A percentile compares a stretch with the other conserved stretches of the same genome.
Conservation (phyloP, 2,113 vertebrate species). For the Oenanthe oenanthe region DNA sequence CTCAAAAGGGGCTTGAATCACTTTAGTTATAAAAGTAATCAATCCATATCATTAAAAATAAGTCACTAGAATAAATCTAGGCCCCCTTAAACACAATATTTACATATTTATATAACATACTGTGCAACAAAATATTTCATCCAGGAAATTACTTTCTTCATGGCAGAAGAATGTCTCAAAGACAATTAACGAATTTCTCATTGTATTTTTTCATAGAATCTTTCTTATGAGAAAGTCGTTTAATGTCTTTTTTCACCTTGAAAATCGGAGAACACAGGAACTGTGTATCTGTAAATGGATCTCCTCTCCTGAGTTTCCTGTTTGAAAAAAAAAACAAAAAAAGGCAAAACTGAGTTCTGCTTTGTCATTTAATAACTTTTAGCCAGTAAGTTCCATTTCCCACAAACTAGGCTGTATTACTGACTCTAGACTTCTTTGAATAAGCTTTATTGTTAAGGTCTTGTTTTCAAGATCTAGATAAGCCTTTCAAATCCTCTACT, state of each 20-base stretch:
- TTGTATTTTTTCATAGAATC: conserved; percentile 73
- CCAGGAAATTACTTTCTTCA: background rate
- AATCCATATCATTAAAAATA: background rate
- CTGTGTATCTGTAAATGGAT: conserved; percentile 88
- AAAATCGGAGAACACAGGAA: conserved; percentile 92
- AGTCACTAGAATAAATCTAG: background rate
- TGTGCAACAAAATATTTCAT: background rate
- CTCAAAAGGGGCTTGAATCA: background rate
- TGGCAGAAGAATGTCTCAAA: background rate
- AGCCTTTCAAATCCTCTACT: background rate
- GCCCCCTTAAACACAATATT: background rate
- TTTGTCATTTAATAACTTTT: background rate
- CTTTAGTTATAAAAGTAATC: background rate
- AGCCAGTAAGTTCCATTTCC: background rate
- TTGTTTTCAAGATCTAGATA: background rate
- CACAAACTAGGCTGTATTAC: background rate
- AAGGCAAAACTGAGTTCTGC: background rate
- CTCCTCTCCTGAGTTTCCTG: conserved; percentile 94
- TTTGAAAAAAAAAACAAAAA: background rate
- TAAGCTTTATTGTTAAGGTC: background rate
- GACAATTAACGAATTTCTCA: conserved; percentile 80
- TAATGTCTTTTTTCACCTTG: conserved; percentile 72
- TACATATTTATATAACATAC: background rate
- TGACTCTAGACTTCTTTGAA: background rate
- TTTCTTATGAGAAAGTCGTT: conserved; percentile 51